Conservation (phyloP, 2,797 vertebrate genomes). For the Ispidina lecontei region DNA sequence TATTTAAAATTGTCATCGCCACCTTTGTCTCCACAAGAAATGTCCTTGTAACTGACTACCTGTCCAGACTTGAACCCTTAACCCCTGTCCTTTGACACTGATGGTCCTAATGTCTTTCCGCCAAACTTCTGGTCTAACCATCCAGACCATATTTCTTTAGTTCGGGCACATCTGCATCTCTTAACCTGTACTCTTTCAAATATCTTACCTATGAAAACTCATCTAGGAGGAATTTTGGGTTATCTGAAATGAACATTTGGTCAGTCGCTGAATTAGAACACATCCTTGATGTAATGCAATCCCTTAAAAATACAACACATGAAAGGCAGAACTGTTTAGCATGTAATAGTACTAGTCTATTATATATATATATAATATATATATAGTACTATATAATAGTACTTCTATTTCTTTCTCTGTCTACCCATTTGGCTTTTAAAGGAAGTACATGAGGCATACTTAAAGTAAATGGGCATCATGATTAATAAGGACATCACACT, state of each 20-base stretch:
- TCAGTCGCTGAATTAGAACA: background rate
- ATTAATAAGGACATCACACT: constrained; percentile 77
- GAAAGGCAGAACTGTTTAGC: background rate
- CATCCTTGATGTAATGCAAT: background rate
- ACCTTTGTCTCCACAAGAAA: background rate
- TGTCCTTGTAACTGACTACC: background rate
- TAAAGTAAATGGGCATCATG: constrained; percentile 66
- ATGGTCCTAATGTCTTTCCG: background rate
- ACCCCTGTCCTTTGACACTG: background rate
- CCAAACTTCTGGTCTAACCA: background rate
- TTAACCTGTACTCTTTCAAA: background rate
- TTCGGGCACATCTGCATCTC: background rate
- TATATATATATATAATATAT: no score
- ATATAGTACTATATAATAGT: no score
- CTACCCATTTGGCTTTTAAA: constrained; percentile 59
- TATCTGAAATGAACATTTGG: background rate
- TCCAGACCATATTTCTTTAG: background rate
- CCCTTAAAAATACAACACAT: background rate
- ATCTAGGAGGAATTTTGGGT: background rate
- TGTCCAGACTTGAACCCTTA: background rate
- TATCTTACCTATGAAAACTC: background rate
- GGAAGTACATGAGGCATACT: constrained; percentile 61
- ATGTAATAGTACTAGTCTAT: background rate
- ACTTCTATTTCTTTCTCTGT: constrained; percentile 50
- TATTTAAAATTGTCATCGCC: background rate